Base-by-base conservation (phyloP, 2,888 invertebrate species). In the Drosophila suboccidentalis region DNA sequence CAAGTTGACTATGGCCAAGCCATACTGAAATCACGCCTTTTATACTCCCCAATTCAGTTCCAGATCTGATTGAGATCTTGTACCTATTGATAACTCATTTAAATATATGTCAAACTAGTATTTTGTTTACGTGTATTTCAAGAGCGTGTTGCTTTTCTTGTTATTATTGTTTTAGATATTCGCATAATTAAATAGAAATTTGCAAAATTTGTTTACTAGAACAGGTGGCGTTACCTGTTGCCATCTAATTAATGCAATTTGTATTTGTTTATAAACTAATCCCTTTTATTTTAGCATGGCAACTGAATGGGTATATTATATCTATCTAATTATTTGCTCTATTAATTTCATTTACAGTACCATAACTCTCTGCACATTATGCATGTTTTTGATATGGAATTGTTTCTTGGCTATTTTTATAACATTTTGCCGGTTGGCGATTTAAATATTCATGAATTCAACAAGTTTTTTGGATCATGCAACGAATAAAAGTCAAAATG, bases 81-180 rank as follows among this genome's bases (percentile, higher is more conserved):
- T 85, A 77, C 55, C 50, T 36, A 38, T 36, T 17, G 58, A 47
- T 47, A 50, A 46, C 76, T 82, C 77, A 87, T 90, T 91, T 91
- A 76, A 91, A 91, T 91, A 90, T 73, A 80, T 68, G 75, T 71
- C 70, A 91, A 92, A 91, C 92, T 86, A 80, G 91, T 92, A 91
- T 91, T 90, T 90, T 91, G 89, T 92, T 92, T 91, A 77, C 77
- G 32, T 54, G 51, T 65, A 82, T 90, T 79, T 86, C 62, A 66
- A 75, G 50, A 71, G 81, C 74, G 61, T 57, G 64, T 71, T 82
- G 60, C 22, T 49, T 38, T 53, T 60, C 59, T 59, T 65, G 55
- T 72, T 80, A 47, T 66, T 75, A 43, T 63, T 26, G 47, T 38
- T 43, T 53, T 38, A 26, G 41, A 47, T 64, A 62, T 69, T 72